These are phyloP conservation scores for Sminthurides bifidus DNA, from an alignment of 1,140 invertebrate genomes.

Conservation along the genomic window DNA sequence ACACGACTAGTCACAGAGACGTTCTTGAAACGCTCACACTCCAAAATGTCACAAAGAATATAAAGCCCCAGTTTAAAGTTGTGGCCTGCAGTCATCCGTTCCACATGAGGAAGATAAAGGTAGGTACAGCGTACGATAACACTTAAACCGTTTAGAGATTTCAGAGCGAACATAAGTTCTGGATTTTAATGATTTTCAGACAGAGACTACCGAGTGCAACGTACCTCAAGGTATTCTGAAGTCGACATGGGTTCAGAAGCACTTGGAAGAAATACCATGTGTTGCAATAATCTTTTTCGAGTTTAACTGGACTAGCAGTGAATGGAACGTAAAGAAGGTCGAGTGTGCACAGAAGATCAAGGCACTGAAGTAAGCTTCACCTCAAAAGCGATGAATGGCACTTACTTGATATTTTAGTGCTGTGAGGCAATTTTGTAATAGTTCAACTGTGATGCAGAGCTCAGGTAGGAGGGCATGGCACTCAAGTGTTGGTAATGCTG, in stretches of 20 bases:
- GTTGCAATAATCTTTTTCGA: slow-evolving; percentile 91
- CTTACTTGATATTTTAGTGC: neutral
- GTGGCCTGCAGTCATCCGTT: slow-evolving; percentile 68
- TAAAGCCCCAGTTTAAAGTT: slow-evolving; percentile 47
- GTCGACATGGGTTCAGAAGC: slow-evolving; percentile 89
- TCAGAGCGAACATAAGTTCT: neutral
- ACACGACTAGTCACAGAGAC: slow-evolving; percentile 69
- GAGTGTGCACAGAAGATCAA: slow-evolving; percentile 86
- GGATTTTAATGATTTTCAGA: slow-evolving; percentile 37
- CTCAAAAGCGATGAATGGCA: neutral
- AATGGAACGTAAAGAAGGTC: slow-evolving; percentile 86
- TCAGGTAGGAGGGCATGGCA: slow-evolving; percentile 62
- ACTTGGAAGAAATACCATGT: slow-evolving; percentile 76
- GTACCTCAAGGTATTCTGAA: slow-evolving; percentile 93
- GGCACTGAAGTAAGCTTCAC: slow-evolving; percentile 52
- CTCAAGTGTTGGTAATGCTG: slow-evolving; percentile 76
- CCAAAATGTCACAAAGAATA: slow-evolving; percentile 71
- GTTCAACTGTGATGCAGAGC: slow-evolving; percentile 38
- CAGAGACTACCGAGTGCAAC: slow-evolving; percentile 88
- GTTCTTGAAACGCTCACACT: slow-evolving; percentile 79
- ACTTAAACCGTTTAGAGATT: neutral
- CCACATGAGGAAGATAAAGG: slow-evolving; percentile 77
- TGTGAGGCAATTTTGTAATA: neutral
- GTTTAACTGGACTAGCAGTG: slow-evolving; percentile 88
- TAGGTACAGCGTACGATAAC: slow-evolving; percentile 32